Conservation (phyloP, 2,888 invertebrate genomes). For the Hipparchia sbordonii region DNA sequence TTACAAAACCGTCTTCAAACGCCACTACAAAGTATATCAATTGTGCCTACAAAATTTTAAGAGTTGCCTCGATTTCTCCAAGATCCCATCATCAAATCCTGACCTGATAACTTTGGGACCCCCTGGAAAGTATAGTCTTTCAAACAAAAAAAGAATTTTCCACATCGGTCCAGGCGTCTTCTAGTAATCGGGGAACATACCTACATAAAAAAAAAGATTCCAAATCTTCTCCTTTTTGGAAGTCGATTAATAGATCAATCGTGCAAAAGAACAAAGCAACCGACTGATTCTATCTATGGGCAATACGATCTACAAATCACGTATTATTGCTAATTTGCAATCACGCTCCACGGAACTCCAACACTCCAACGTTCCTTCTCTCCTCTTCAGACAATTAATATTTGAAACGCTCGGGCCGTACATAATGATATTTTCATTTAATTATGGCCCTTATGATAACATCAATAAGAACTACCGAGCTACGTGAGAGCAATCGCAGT, state of each 20-base stretch:
- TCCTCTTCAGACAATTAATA: slow-evolving; percentile 45
- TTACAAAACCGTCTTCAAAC: too few relatives aligned
- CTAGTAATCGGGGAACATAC: too few relatives aligned
- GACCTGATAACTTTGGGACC: too few relatives aligned
- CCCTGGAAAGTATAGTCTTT: too few relatives aligned
- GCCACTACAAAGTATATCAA: too few relatives aligned
- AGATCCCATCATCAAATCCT: too few relatives aligned
- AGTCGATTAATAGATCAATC: not conserved
- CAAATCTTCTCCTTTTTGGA: too few relatives aligned
- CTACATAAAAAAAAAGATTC: too few relatives aligned
- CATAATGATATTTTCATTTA: slow-evolving; percentile 29
- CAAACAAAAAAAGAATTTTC: too few relatives aligned
- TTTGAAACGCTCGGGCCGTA: slow-evolving; percentile 40
- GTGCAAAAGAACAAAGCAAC: slow-evolving; percentile 9
- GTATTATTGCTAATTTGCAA: slow-evolving; percentile 49
- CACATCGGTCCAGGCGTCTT: too few relatives aligned
- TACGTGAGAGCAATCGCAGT: slow-evolving; percentile 27
- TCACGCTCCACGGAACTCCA: slow-evolving; percentile 38
- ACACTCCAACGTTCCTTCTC: slow-evolving; percentile 32
- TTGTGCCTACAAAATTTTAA: too few relatives aligned
- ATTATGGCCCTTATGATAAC: slow-evolving; percentile 23
- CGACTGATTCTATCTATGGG: slow-evolving; percentile 3
- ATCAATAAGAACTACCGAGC: slow-evolving; percentile 30
- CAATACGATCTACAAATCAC: slow-evolving; percentile 46
- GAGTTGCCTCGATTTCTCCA: too few relatives aligned